Percentiles rank a stretch among this genome's conserved stretches.
phyloP scores from a whole-genome alignment of 2,113 vertebrate species.

The Fukomys damarensis region DNA sequence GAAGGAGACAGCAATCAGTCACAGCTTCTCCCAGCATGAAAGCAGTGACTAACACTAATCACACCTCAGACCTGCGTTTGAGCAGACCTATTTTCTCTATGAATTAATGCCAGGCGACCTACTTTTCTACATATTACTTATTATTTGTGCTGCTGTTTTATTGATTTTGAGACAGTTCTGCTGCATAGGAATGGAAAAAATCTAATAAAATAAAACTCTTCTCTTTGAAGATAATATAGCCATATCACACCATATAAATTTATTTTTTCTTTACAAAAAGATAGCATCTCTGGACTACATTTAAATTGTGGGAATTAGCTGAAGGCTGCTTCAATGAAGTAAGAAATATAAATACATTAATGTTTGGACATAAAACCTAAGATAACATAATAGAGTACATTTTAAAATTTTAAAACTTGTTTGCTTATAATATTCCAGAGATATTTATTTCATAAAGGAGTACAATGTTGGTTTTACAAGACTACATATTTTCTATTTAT shows the following conservation, averaged over 20 bases:
- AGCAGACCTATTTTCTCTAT: constrained; percentile 27
- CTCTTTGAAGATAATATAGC: constrained; percentile 52
- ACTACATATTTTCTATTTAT: constrained; percentile 66
- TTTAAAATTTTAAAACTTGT: constrained; percentile 72
- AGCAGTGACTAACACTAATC: constrained; percentile 15
- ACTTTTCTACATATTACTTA: constrained; percentile 55
- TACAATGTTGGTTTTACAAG: constrained; percentile 52
- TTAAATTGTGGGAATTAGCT: constrained; percentile 52
- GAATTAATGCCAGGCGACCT: constrained; percentile 69
- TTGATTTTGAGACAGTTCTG: constrained; percentile 47
- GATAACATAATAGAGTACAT: constrained; percentile 58
- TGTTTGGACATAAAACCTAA: constrained; percentile 55
- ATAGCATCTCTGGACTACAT: constrained; percentile 56
- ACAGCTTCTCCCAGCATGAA: background rate
- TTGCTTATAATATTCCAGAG: constrained; percentile 57
- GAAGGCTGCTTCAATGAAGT: constrained; percentile 42
- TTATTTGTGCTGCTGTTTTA: constrained; percentile 54
- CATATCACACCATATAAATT: constrained; percentile 39
- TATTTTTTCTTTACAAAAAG: constrained; percentile 57
- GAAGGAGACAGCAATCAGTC: background rate
- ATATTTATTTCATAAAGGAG: constrained; percentile 59
- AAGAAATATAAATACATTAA: constrained; percentile 63
- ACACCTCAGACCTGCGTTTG: background rate
- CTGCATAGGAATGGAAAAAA: constrained; percentile 55
- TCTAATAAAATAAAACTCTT: constrained; percentile 57